phyloP scores from a whole-genome alignment of 2,797 vertebrate species.

The Bovichtus diacanthus region DNA sequence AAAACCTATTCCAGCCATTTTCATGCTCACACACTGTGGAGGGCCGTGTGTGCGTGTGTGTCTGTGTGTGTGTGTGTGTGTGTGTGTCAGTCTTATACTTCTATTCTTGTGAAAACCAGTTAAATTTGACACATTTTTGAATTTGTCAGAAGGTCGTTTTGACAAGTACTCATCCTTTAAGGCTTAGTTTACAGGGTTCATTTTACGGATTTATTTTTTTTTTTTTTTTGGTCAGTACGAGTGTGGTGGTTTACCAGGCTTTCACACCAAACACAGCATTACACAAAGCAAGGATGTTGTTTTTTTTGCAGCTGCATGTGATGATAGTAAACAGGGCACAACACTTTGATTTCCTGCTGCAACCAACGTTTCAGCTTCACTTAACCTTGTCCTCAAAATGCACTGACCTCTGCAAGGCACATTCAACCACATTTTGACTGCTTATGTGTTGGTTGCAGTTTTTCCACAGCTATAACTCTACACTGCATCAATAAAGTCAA shows the following conservation, averaged over 20 bases:
- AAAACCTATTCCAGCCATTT: constrained; percentile 43
- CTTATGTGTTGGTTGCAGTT: not conserved
- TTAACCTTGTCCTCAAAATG: constrained; percentile 14
- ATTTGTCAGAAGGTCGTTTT: not conserved
- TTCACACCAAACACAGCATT: not conserved
- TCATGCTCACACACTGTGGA: constrained; percentile 49
- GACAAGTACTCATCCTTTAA: constrained; percentile 3
- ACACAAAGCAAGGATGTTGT: constrained; percentile 9
- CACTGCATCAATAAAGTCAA: too few species aligned
- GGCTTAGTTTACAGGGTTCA: not conserved
- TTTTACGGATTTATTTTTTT: too few species aligned
- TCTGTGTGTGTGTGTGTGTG: constrained; percentile 6
- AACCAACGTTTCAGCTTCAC: constrained; percentile 5
- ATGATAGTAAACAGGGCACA: constrained; percentile 1
- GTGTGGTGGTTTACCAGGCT: not conserved
- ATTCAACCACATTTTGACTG: not conserved
- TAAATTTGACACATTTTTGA: constrained; percentile 13
- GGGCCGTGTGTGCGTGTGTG: not conserved
- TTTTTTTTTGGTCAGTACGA: not conserved
- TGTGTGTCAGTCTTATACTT: not conserved
- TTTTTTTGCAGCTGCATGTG: not conserved
- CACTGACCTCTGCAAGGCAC: not conserved
- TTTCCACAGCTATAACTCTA: not conserved
- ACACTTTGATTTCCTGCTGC: not conserved
- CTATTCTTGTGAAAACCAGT: constrained; percentile 15